A percentile compares a stretch with the other conserved stretches of the same genome.
Conservation (phyloP, 2,113 vertebrate genomes). For the Jacana jacana region DNA sequence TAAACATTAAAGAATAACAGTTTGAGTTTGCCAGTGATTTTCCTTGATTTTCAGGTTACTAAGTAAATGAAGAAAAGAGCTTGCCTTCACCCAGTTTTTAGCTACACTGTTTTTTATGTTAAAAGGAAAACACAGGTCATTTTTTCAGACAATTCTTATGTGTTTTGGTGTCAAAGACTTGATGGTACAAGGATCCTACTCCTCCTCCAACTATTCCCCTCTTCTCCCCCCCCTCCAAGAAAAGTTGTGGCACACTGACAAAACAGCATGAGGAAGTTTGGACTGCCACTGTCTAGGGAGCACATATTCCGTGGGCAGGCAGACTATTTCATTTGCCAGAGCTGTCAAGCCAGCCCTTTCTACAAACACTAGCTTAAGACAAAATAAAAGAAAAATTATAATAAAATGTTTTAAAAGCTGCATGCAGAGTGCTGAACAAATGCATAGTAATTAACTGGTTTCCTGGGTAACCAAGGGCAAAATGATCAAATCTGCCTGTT, state of each 20-base stretch:
- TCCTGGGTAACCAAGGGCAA: slow-evolving; percentile 50
- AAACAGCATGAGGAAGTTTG: slow-evolving; percentile 52
- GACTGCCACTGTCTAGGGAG: slow-evolving; percentile 52
- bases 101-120: neutral
- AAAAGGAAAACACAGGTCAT: neutral
- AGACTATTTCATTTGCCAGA: slow-evolving; percentile 59
- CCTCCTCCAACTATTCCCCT: neutral
- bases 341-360: slow-evolving; percentile 51
- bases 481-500: slow-evolving; percentile 27
- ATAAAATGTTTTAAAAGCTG: slow-evolving; percentile 56
- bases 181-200: neutral
- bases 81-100: neutral
- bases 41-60: neutral
- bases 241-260: neutral
- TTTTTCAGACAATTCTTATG: neutral
- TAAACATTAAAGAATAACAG: neutral
- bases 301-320: slow-evolving; percentile 55
- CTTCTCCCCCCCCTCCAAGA: neutral
- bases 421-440: slow-evolving; percentile 14
- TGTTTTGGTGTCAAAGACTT: neutral
- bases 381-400: slow-evolving; percentile 59
- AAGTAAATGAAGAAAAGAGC: neutral
- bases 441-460: slow-evolving; percentile 57
- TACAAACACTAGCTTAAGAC: slow-evolving; percentile 47
- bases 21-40: neutral